Evolutionary conservation across 1,140 invertebrate species (phyloP), one percentile per base, ranked within the genome.

Genomic region (Papilio polytes): DNA sequence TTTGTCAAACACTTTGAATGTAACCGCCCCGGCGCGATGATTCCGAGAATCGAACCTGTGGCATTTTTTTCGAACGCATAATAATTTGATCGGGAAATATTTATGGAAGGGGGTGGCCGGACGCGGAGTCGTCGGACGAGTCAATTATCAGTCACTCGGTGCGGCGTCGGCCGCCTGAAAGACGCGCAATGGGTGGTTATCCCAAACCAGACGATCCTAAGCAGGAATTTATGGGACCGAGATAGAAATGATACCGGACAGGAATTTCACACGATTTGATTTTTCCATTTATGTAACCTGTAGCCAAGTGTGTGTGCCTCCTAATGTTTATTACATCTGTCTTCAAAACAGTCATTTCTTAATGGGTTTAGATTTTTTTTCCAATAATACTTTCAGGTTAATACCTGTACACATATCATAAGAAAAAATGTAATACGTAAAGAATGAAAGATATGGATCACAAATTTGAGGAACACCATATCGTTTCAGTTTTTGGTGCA

Each of bases 61-160:
- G 92, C 88, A 93, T 92, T 94, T 94, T 94, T 78, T 94, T 94
- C 89, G 86, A 88, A 88, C 88, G 91, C 90, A 94, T 93, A 93
- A 94, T 94, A 94, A 94, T 94, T 94, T 94, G 91, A 94, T 94
- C 91, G 91, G 93, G 92, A 94, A 94, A 94, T 94, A 94, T 94
- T 94, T 94, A 94, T 94, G 90, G 93, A 94, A 92, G 90, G 92
- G 92, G 91, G 90, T 92, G 90, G 90, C 89, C 90, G 91, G 89
- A 92, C 90, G 89, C 86, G 83, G 83, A 88, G 86, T 89, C 86
- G 90, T 90, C 87, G 81, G 87, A 94, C 93, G 89, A 92, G 93
- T 94, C 92, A 94, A 94, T 94, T 94, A 94, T 92, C 92, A 89
- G 89, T 74, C 87, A 79, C 83, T 85, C 84, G 83, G 85, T 81